Conservation (phyloP, 2,888 invertebrate species). For the Coelinius sp. region DNA sequence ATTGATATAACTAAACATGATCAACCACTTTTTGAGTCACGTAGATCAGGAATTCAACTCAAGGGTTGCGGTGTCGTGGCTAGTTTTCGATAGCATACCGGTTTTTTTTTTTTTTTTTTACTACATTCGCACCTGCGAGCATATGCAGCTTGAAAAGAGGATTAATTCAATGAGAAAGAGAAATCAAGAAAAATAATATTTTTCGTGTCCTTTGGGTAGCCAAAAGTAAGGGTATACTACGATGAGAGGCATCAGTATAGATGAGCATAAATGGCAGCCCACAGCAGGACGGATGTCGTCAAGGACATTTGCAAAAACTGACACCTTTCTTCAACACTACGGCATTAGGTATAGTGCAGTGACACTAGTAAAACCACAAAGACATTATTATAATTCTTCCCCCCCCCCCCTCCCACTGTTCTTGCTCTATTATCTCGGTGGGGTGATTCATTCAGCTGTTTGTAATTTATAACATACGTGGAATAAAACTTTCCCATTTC, state of each 20-base stretch:
- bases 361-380: slow-evolving; percentile 24
- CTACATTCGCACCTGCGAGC: slow-evolving; percentile 21
- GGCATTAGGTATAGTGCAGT: slow-evolving; percentile 12
- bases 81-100: slow-evolving; percentile 18
- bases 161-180: not conserved
- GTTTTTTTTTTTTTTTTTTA: slow-evolving; percentile 5
- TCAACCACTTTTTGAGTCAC: slow-evolving; percentile 7
- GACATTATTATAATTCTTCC: slow-evolving; percentile 14
- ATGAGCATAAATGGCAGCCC: slow-evolving; percentile 3
- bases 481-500: slow-evolving; percentile 43
- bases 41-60: slow-evolving; percentile 17
- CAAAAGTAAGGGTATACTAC: not conserved
- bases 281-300: slow-evolving; percentile 35
- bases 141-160: not conserved
- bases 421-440: slow-evolving; percentile 1
- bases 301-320: slow-evolving; percentile 39
- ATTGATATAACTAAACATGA: slow-evolving; percentile 11
- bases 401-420: no score
- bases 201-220: not conserved
- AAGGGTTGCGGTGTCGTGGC: slow-evolving; percentile 5
- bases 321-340: slow-evolving; percentile 10
- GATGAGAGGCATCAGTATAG: slow-evolving; percentile 5
- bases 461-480: slow-evolving; percentile 22
- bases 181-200: not conserved
- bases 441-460: slow-evolving; percentile 22